These are phyloP conservation scores for Chromobotia macracanthus DNA, from an alignment of 2,797 vertebrate genomes.

Conservation along the genomic window DNA sequence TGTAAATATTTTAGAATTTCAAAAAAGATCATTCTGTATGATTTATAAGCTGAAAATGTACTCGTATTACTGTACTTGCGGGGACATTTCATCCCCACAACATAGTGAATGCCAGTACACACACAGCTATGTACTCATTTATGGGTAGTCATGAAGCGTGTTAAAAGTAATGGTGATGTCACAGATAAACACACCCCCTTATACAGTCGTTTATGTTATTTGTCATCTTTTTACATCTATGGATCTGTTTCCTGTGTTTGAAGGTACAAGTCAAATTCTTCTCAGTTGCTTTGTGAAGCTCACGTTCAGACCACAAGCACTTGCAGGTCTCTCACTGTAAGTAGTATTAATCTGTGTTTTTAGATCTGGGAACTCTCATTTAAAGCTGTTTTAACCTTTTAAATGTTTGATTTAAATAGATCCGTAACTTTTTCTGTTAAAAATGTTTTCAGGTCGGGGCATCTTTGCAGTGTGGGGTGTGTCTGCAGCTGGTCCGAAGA, in stretches of 20 bases:
- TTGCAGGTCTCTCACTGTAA: constrained; percentile 92
- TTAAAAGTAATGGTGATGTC: not conserved
- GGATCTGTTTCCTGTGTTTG: not conserved
- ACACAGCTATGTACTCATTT: not conserved
- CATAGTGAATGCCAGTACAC: no score
- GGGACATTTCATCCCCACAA: no score
- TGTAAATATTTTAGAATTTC: no score
- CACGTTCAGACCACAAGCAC: constrained; percentile 88
- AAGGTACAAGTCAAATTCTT: constrained; percentile 83
- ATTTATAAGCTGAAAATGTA: no score
- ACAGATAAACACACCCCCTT: not conserved
- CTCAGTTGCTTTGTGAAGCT: constrained; percentile 92
- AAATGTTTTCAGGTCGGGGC: constrained; percentile 76
- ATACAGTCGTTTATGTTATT: not conserved
- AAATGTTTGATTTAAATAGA: not conserved
- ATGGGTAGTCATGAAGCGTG: not conserved
- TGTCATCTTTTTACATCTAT: not conserved
- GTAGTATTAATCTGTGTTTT: constrained; percentile 63
- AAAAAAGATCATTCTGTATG: no score
- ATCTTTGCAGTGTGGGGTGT: constrained; percentile 95
- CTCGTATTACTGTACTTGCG: no score
- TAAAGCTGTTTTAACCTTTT: no score
- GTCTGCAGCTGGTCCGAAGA: constrained; percentile 95
- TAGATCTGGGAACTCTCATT: not conserved
- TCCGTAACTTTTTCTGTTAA: not conserved